phyloP scores from a whole-genome alignment of 2,888 invertebrate species.

The Baronia brevicornis region DNA sequence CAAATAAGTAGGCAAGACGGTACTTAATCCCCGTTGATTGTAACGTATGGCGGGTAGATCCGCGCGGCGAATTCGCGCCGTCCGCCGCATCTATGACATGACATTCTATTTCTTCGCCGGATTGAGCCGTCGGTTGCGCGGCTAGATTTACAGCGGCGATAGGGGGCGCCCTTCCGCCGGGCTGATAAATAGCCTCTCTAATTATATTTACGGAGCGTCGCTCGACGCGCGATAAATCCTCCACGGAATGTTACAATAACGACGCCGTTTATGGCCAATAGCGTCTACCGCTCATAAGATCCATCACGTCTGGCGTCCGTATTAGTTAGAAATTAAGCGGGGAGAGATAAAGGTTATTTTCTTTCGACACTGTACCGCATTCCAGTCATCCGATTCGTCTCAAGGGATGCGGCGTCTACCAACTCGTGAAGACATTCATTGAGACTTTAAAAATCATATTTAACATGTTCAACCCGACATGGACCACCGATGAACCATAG shows the following conservation, averaged over 20 bases:
- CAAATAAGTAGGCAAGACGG: constrained; percentile 27
- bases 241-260: constrained; percentile 58
- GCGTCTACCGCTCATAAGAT: constrained; percentile 36
- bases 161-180: constrained; percentile 65
- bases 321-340: constrained; percentile 48
- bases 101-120: constrained; percentile 53
- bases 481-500: too few species aligned
- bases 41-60: constrained; percentile 39
- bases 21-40: constrained; percentile 40
- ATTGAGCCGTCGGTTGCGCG: constrained; percentile 63
- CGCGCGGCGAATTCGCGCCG: constrained; percentile 40
- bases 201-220: constrained; percentile 73
- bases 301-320: constrained; percentile 44
- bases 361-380: too few species aligned
- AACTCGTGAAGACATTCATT: too few species aligned
- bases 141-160: constrained; percentile 64
- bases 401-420: too few species aligned
- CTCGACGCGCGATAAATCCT: constrained; percentile 63
- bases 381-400: too few species aligned
- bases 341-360: constrained; percentile 41
- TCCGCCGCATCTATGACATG: constrained; percentile 38
- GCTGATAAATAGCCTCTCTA: constrained; percentile 71
- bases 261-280: constrained; percentile 46
- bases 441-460: constrained; percentile 12
- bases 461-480: constrained; percentile 10